Conservation (phyloP, 2,888 invertebrate species). For the Drosophila eohydei region DNA sequence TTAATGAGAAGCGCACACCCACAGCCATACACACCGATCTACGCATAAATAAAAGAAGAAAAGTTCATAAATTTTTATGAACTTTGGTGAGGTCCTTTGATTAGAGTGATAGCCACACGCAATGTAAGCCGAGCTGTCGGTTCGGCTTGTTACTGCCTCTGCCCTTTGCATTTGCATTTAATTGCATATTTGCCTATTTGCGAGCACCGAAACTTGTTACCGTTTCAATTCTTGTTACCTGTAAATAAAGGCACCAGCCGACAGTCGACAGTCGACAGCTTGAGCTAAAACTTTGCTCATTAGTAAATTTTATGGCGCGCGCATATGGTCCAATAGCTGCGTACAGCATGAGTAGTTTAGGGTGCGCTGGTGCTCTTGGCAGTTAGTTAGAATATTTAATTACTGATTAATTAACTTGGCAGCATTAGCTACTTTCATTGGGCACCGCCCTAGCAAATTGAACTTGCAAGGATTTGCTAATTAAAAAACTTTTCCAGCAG, state of each 20-base stretch:
- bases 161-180: slow-evolving; percentile 28
- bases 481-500: slow-evolving; percentile 70
- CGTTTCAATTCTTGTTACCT: slow-evolving; percentile 48
- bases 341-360: slow-evolving; percentile 28
- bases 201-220: slow-evolving; percentile 31
- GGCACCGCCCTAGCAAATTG: slow-evolving; percentile 31
- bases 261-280: slow-evolving; percentile 12
- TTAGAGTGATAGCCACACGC: slow-evolving; percentile 58
- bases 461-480: slow-evolving; percentile 64
- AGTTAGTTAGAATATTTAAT: slow-evolving; percentile 69
- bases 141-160: too few species aligned
- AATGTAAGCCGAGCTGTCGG: slow-evolving; percentile 11
- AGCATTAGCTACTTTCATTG: slow-evolving; percentile 30
- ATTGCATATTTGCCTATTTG: slow-evolving; percentile 32
- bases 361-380: slow-evolving; percentile 33
- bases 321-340: slow-evolving; percentile 29
- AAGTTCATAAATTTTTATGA: slow-evolving; percentile 72
- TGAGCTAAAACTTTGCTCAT: slow-evolving; percentile 69
- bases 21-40: neutral
- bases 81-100: slow-evolving; percentile 55
- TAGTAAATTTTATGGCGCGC: slow-evolving; percentile 61
- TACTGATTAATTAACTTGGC: slow-evolving; percentile 71
- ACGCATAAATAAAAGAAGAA: slow-evolving; percentile 44
- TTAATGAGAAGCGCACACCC: slow-evolving; percentile 55
- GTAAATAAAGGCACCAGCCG: slow-evolving; percentile 51